Evolutionary conservation across 1,140 invertebrate genomes (phyloP).

Genomic region (Anastatus disparis): DNA sequence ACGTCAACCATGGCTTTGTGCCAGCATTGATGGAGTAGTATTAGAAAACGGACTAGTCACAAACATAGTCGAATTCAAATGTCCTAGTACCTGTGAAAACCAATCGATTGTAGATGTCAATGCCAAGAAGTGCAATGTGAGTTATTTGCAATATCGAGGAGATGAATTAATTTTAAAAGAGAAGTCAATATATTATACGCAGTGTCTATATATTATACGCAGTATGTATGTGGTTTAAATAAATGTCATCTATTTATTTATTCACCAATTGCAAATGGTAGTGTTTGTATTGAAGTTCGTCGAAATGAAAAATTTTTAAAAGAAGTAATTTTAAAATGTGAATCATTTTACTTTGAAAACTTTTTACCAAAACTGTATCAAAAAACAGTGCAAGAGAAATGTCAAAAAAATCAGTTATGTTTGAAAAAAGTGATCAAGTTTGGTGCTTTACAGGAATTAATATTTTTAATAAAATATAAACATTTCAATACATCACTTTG

Average conservation of each 20-base stretch:
- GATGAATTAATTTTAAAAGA: neutral
- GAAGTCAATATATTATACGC: constrained; percentile 44
- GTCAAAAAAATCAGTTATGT: neutral
- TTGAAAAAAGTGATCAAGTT: neutral
- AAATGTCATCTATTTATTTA: constrained; percentile 51
- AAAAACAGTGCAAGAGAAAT: neutral
- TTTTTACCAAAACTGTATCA: neutral
- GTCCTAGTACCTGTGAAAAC: too few relatives aligned
- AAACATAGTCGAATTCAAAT: too few relatives aligned
- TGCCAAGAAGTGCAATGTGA: neutral
- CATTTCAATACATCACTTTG: too few relatives aligned
- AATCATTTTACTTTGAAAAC: constrained; percentile 46
- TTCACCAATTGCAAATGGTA: constrained; percentile 43
- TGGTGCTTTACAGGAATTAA: too few relatives aligned
- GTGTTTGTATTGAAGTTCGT: constrained; percentile 32
- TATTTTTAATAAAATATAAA: too few relatives aligned
- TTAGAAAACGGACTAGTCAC: too few relatives aligned
- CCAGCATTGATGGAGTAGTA: too few relatives aligned
- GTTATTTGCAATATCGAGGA: neutral
- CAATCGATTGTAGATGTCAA: too few relatives aligned
- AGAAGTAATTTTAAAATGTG: constrained; percentile 35
- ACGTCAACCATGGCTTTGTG: too few relatives aligned
- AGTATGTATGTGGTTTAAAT: too few relatives aligned
- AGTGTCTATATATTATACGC: too few relatives aligned
- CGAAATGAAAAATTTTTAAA: constrained; percentile 40